Percentiles rank a stretch among this genome's conserved stretches.
Conservation (phyloP, 2,888 invertebrate species). For the Mechanitis messenoides region DNA sequence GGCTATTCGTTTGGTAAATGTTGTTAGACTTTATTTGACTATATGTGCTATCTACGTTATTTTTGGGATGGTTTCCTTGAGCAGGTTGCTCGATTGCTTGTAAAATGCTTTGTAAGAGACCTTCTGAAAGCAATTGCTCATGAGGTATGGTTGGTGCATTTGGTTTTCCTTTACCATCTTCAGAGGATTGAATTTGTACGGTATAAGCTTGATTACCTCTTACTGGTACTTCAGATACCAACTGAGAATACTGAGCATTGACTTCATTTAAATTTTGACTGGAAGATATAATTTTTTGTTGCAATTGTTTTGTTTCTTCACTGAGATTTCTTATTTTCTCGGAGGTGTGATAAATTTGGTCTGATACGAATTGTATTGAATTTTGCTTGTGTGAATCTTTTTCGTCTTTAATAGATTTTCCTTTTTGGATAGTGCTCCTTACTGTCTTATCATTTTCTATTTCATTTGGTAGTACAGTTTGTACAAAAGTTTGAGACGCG, state of each 20-base stretch:
- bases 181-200: constrained; percentile 85
- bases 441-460: constrained; percentile 44
- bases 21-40: constrained; percentile 15
- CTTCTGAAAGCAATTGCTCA: constrained; percentile 86
- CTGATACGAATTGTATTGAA: constrained; percentile 48
- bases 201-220: constrained; percentile 81
- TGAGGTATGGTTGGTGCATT: constrained; percentile 78
- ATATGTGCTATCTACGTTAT: constrained; percentile 14
- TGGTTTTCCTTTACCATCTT: constrained; percentile 61
- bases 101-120: constrained; percentile 86
- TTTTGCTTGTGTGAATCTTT: constrained; percentile 51
- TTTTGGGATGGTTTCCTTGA: constrained; percentile 12
- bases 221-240: constrained; percentile 56
- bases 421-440: constrained; percentile 43
- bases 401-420: constrained; percentile 51
- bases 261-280: constrained; percentile 49
- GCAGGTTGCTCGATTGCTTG: constrained; percentile 87
- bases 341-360: constrained; percentile 63
- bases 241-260: constrained; percentile 35
- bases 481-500: constrained; percentile 55
- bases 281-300: constrained; percentile 56
- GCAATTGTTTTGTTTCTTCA: constrained; percentile 59
- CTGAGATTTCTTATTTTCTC: constrained; percentile 60
- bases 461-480: constrained; percentile 48
- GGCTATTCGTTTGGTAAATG: constrained; percentile 6